phyloP scores from a whole-genome alignment of 2,113 vertebrate genomes.

The Daubentonia madagascariensis region DNA sequence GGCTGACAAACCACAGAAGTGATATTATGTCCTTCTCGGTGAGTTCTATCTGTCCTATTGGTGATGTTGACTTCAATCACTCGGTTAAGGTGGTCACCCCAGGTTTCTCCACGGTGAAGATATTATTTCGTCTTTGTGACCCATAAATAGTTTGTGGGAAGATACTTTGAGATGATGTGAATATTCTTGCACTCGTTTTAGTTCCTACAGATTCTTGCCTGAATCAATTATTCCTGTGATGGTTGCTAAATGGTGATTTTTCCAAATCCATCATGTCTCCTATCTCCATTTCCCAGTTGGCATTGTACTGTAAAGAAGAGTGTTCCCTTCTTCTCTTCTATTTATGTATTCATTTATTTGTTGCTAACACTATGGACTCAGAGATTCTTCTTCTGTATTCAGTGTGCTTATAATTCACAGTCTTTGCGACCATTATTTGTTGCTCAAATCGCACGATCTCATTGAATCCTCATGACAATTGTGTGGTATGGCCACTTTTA shows the following conservation, averaged over 20 bases:
- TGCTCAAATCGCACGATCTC: not conserved
- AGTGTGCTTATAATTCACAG: not conserved
- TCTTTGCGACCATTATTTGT: not conserved
- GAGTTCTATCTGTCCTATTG: not conserved
- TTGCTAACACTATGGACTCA: not conserved
- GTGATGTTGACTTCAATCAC: not conserved
- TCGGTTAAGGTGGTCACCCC: not conserved
- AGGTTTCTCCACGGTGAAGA: not conserved
- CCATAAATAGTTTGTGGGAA: not conserved
- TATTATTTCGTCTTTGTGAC: not conserved
- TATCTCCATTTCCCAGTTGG: not conserved
- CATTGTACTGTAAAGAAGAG: not conserved
- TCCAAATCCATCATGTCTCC: not conserved
- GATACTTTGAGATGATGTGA: not conserved
- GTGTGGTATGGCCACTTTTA: not conserved
- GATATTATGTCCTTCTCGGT: not conserved
- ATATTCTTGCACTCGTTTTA: not conserved
- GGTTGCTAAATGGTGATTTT: not conserved
- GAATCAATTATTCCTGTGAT: not conserved
- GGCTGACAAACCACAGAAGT: not conserved
- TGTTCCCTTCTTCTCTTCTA: not conserved
- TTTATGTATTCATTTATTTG: not conserved
- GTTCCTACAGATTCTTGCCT: not conserved
- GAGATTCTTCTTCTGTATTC: not conserved
- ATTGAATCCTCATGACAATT: not conserved